A percentile compares a stretch with the other conserved stretches of the same genome.
These are phyloP conservation scores for Melanotaenia boesemani DNA, from an alignment of 2,797 vertebrate species.

Conservation along the genomic window DNA sequence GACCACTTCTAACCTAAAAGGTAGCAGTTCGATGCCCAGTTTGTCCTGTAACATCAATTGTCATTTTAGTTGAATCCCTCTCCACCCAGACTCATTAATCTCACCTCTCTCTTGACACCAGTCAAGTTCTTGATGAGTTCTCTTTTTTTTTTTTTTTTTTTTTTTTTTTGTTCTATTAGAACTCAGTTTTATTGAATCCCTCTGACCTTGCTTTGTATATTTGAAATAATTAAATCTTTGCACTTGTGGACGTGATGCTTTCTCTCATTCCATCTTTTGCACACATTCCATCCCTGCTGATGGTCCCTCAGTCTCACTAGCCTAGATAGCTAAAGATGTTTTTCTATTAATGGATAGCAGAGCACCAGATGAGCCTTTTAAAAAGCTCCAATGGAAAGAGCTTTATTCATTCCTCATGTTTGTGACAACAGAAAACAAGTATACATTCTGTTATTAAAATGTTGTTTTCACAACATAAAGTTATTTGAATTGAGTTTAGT, in stretches of 20 bases:
- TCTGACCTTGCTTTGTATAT: conserved; percentile 14
- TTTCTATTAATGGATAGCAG: conserved; percentile 52
- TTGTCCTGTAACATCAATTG: conserved; percentile 53
- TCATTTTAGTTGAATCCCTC: conserved; percentile 38
- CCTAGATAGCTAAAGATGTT: conserved; percentile 26
- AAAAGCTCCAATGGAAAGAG: conserved; percentile 48
- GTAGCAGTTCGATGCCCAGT: conserved; percentile 43
- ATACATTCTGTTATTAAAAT: not conserved
- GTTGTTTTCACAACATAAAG: not conserved
- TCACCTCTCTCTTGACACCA: conserved; percentile 5
- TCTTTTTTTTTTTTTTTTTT: conserved; percentile 4
- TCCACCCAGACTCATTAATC: conserved; percentile 39
- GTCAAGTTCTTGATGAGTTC: conserved; percentile 28
- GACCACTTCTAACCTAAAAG: conserved; percentile 59
- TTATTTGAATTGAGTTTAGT: too few relatives aligned
- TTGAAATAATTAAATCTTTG: conserved; percentile 2
- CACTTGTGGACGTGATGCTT: not conserved
- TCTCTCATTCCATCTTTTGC: conserved; percentile 22
- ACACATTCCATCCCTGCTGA: conserved; percentile 31
- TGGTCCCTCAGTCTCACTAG: conserved; percentile 23
- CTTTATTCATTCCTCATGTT: conserved; percentile 26
- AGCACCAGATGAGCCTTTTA: conserved; percentile 44
- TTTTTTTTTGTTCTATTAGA: not conserved
- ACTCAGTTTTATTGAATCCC: not conserved
- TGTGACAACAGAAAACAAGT: conserved; percentile 10